Base-by-base conservation (phyloP, 2,888 invertebrate genomes). In the Drosophila mercatorum region DNA sequence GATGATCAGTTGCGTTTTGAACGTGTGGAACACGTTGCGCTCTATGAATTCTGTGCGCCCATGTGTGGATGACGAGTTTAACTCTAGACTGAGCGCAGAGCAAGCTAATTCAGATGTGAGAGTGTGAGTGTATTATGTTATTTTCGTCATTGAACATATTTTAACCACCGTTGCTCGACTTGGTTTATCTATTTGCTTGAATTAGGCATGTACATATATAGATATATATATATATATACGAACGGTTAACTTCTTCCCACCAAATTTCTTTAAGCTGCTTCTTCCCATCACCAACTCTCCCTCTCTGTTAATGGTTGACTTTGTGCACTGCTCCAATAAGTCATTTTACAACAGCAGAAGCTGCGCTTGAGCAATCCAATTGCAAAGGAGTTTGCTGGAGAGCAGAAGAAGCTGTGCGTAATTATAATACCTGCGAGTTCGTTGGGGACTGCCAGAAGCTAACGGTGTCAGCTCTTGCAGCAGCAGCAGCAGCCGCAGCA, bases 401-500 rank as follows among this genome's bases (percentile, higher is more conserved):
- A 60, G 67, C 10, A 38, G 12, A 17, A 51, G 55, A 56, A 68
- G 38, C 64, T 61, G 14, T 38, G 68, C 60, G 59, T 74, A 70
- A 79, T 77, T 79, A 79, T 75, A 67, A 70, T 56, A 74, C 62
- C 70, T 55, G 65, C 51, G 40, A 60, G 28, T 47, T 61, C 44
- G 47, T 64, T 61, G 60, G 40, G 60, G 60, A 43, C n/a, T 47
- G 40, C 46, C 47, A 66, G 51, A 40, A 61, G 68, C 71, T 62
- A 69, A 71, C 70, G 61, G 76, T 76, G 78, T 69, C 83, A 71
- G 70, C 64, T 69, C 52, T 56, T 55, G 70, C 67, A 63, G 44
- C 68, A 60, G 41, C 61, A 64, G 62, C 64, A 53, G 41, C 67
- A 53, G 36, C 64, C 5, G 31, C 3, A 58, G 70, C 71, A 71